These are phyloP conservation scores for Ernsta delagoae DNA, from an alignment of 2,888 invertebrate species.

Conservation along the genomic window DNA sequence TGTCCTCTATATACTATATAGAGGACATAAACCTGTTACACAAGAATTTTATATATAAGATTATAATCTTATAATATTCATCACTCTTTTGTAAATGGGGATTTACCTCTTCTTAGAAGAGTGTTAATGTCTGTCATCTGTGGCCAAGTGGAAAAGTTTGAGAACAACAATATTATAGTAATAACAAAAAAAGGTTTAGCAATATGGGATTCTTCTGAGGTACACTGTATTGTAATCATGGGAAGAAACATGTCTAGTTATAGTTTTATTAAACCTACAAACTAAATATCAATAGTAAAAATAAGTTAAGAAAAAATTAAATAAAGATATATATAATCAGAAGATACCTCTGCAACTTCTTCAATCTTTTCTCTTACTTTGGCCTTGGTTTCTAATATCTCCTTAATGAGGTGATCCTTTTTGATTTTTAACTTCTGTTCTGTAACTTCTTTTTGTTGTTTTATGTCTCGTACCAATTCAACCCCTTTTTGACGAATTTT, in stretches of 20 bases:
- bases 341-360: conserved; percentile 88
- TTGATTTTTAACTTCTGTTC: conserved; percentile 80
- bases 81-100: not conserved
- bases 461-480: conserved; percentile 74
- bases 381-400: conserved; percentile 88
- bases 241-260: no score
- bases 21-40: no score
- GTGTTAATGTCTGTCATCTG: no score
- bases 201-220: not conserved
- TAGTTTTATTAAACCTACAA: no score
- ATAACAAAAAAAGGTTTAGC: no score
- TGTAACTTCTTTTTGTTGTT: conserved; percentile 73
- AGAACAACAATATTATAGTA: not conserved
- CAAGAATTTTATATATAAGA: no score
- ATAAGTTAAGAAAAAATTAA: no score
- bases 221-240: no score
- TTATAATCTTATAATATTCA: not conserved
- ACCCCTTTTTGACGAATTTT: conserved; percentile 74
- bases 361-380: conserved; percentile 90
- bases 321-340: not conserved
- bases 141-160: no score
- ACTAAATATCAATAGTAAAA: no score
- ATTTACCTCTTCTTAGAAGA: not conserved
- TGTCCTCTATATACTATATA: no score
- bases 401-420: conserved; percentile 87